Conservation (phyloP, 2,797 vertebrate species). For the Echiichthys vipera region DNA sequence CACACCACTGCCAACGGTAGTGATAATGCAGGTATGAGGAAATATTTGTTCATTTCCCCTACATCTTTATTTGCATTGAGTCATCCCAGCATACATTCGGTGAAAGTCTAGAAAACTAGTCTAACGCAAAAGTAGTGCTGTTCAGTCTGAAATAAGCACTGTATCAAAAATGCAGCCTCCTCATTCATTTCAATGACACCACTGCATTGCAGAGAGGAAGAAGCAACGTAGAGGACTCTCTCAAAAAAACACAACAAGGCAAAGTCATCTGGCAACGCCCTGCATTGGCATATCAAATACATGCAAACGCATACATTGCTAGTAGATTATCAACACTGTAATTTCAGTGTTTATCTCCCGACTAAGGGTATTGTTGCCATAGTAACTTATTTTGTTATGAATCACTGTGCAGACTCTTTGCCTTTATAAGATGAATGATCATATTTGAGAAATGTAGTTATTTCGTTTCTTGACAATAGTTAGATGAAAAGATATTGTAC, state of each 20-base stretch:
- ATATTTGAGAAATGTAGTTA: background rate
- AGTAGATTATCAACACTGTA: too few relatives aligned
- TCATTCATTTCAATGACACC: slow-evolving; percentile 1
- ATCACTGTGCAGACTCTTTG: too few relatives aligned
- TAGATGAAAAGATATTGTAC: background rate
- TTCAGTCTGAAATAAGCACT: background rate
- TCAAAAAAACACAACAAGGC: background rate
- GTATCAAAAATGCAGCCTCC: background rate
- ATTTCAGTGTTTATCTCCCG: too few relatives aligned
- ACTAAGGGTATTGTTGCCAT: too few relatives aligned
- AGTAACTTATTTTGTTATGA: too few relatives aligned
- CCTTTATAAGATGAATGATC: too few relatives aligned
- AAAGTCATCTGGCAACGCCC: background rate
- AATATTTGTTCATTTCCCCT: background rate
- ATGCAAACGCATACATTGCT: background rate
- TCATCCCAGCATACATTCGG: background rate
- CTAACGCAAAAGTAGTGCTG: background rate
- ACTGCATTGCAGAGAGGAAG: too few relatives aligned
- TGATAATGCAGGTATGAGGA: background rate
- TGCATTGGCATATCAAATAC: background rate
- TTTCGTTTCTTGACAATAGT: background rate
- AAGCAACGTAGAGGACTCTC: background rate
- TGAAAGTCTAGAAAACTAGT: background rate
- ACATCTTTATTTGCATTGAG: background rate
- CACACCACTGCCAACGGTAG: background rate